Evolutionary conservation across 2,888 invertebrate genomes (phyloP).

Genomic region (Pristionchus japonicus): DNA sequence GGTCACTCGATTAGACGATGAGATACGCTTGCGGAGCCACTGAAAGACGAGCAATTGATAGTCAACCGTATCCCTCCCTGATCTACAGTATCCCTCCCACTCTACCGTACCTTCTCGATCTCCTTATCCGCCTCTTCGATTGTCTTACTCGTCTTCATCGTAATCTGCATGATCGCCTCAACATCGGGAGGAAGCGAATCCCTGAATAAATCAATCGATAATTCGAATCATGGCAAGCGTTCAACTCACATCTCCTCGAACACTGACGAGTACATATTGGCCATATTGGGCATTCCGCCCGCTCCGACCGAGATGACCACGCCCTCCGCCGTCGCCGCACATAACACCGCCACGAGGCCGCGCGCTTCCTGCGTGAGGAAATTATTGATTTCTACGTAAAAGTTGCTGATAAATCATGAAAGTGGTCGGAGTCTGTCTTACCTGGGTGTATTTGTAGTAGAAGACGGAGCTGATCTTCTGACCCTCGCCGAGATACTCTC

Average conservation of each 20-base stretch:
- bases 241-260: conserved; percentile 21
- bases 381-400: conserved; percentile 76
- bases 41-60: not conserved
- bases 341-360: conserved; percentile 90
- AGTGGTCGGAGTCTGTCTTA: conserved; percentile 8
- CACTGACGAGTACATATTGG: conserved; percentile 16
- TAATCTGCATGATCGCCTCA: not conserved
- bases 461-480: conserved; percentile 85
- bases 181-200: conserved; percentile 32
- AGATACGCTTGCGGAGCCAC: conserved; percentile 40
- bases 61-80: not conserved
- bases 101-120: conserved; percentile 43
- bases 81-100: not conserved
- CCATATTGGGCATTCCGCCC: conserved; percentile 31
- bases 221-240: not conserved
- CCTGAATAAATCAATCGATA: conserved; percentile 12
- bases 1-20: conserved; percentile 16
- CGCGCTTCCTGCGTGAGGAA: conserved; percentile 78
- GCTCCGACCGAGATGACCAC: conserved; percentile 46
- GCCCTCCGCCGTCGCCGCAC: conserved; percentile 85
- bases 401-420: not conserved
- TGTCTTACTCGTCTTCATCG: conserved; percentile 14
- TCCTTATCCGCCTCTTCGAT: conserved; percentile 42
- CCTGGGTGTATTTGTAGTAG: conserved; percentile 84
- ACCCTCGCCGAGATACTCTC: conserved; percentile 82